These are phyloP conservation scores for Mythimna lalbum DNA, from an alignment of 2,888 invertebrate genomes.

Conservation along the genomic window DNA sequence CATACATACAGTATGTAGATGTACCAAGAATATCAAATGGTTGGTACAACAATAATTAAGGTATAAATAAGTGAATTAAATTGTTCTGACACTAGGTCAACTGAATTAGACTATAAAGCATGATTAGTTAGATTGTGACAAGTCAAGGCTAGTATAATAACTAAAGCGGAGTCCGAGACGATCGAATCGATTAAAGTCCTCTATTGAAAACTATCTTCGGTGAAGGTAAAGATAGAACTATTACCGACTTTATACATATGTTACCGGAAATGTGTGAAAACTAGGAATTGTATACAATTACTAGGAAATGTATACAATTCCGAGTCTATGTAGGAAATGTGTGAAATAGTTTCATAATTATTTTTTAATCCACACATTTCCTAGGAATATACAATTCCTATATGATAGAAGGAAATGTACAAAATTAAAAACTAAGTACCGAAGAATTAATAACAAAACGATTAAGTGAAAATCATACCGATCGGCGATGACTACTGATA, in stretches of 20 bases:
- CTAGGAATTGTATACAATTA: too few relatives aligned
- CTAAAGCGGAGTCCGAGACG: background rate
- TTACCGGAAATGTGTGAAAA: too few relatives aligned
- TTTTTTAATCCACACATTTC: too few relatives aligned
- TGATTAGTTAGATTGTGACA: constrained; percentile 2
- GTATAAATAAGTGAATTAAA: background rate
- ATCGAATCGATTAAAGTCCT: background rate
- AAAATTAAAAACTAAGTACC: too few relatives aligned
- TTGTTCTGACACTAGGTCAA: constrained; percentile 24
- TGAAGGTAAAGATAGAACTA: background rate
- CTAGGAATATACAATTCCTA: too few relatives aligned
- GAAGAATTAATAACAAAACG: too few relatives aligned
- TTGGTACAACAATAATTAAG: constrained; percentile 2
- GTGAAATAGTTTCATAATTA: too few relatives aligned
- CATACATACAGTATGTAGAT: background rate
- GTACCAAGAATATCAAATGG: background rate
- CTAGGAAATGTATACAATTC: too few relatives aligned
- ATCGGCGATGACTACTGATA: too few relatives aligned
- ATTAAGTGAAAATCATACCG: too few relatives aligned
- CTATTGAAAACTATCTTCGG: background rate
- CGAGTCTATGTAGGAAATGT: too few relatives aligned
- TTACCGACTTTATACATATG: background rate
- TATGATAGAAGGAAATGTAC: too few relatives aligned
- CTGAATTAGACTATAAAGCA: constrained; percentile 16
- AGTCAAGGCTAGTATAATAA: constrained; percentile 18